Percentiles rank a stretch among this genome's conserved stretches.
These are phyloP conservation scores for Calameuta idolon DNA, from an alignment of 2,888 invertebrate species.

Conservation along the genomic window DNA sequence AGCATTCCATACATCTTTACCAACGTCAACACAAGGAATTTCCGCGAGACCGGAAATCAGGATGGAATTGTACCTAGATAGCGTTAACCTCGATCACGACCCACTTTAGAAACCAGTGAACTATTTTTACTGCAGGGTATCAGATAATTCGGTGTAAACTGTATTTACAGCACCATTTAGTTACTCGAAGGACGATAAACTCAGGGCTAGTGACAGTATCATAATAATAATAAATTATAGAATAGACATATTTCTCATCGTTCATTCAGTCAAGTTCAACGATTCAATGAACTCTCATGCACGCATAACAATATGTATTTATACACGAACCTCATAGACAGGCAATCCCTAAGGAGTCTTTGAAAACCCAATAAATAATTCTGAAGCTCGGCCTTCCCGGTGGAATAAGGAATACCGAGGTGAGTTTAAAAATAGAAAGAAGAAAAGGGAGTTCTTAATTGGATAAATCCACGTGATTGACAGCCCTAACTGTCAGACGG, in stretches of 20 bases:
- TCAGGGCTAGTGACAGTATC: constrained; percentile 28
- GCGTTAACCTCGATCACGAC: neutral
- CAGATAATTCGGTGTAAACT: neutral
- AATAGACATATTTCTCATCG: neutral
- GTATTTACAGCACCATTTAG: neutral
- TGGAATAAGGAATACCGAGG: neutral
- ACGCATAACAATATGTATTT: neutral
- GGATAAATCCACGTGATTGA: neutral
- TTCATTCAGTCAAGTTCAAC: neutral
- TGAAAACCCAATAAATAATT: neutral
- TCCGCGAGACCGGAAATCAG: constrained; percentile 67
- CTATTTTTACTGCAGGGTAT: neutral
- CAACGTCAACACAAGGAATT: constrained; percentile 69
- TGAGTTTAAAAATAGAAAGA: neutral
- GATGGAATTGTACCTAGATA: constrained; percentile 42
- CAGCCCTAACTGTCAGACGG: neutral
- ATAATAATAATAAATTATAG: neutral
- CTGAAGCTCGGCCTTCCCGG: neutral
- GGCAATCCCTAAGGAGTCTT: neutral
- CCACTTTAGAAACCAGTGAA: neutral
- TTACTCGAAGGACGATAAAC: constrained; percentile 14
- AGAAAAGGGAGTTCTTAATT: neutral
- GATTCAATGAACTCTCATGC: neutral
- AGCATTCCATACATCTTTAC: constrained; percentile 77
- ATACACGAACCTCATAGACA: neutral